Evolutionary conservation across 1,140 invertebrate genomes (phyloP).

Genomic region (Drosophila pruinosa): DNA sequence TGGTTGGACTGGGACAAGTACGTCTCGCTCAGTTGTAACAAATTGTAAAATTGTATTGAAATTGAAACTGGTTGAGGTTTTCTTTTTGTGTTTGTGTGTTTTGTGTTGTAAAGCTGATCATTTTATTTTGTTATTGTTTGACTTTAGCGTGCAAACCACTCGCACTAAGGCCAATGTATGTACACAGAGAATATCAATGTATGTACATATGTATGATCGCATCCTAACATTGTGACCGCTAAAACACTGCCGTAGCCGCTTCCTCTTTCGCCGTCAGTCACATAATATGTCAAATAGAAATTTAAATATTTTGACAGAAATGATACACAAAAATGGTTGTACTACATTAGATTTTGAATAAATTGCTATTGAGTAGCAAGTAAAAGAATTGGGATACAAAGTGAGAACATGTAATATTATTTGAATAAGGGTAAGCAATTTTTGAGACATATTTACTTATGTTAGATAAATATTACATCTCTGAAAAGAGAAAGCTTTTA

Average conservation of each 20-base stretch:
- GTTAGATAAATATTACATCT: background rate
- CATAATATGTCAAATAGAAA: background rate
- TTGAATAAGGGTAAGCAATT: background rate
- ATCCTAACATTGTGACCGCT: background rate
- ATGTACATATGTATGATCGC: background rate
- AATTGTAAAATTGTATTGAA: constrained; percentile 77
- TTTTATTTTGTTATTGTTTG: constrained; percentile 13
- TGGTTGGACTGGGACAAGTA: constrained; percentile 24
- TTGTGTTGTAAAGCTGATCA: constrained; percentile 15
- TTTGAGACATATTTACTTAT: background rate
- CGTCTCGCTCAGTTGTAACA: constrained; percentile 63
- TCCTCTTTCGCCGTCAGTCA: background rate
- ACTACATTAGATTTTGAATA: too few species aligned
- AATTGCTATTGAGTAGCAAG: too few species aligned
- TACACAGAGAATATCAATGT: background rate
- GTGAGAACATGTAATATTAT: background rate
- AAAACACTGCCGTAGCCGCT: background rate
- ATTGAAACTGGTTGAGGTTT: constrained; percentile 75
- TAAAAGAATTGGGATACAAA: background rate
- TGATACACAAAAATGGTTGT: too few species aligned
- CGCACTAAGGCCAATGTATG: background rate
- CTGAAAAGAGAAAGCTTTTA: constrained; percentile 34
- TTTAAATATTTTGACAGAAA: background rate
- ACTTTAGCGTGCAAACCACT: constrained; percentile 17
- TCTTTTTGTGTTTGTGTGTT: constrained; percentile 19